A percentile compares a stretch with the other conserved stretches of the same genome.
Evolutionary conservation across 2,797 vertebrate genomes (phyloP).

Genomic region (Acanthurus leucopareius): DNA sequence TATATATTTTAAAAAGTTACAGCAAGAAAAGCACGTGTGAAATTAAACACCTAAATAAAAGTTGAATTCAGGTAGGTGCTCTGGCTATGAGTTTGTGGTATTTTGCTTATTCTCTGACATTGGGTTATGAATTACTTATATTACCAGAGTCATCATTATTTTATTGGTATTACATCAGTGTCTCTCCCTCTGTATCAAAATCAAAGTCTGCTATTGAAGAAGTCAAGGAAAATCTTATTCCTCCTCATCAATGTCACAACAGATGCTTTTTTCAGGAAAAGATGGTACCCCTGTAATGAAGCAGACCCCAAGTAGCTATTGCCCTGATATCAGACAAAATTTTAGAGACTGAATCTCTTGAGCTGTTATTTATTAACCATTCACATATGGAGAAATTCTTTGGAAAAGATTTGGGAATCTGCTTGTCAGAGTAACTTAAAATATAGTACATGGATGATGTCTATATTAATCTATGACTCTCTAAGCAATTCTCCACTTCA

Average conservation of each 20-base stretch:
- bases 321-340: not conserved
- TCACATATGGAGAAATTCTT: not conserved
- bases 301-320: too few relatives aligned
- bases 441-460: not conserved
- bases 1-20: not conserved
- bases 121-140: slow-evolving; percentile 3
- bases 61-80: not conserved
- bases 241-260: not conserved
- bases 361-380: not conserved
- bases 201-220: slow-evolving; percentile 9
- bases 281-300: not conserved
- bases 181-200: slow-evolving; percentile 1
- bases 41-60: slow-evolving; percentile 34
- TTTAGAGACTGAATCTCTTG: not conserved
- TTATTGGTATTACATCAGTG: slow-evolving; percentile 22
- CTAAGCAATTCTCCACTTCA: not conserved
- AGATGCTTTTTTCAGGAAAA: too few relatives aligned
- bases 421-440: not conserved
- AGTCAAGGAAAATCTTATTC: not conserved
- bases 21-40: slow-evolving; percentile 17
- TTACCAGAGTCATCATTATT: slow-evolving; percentile 26
- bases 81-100: not conserved
- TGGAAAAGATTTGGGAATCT: not conserved
- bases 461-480: not conserved
- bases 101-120: slow-evolving; percentile 8